Evolutionary conservation across 2,888 invertebrate species (phyloP), one percentile per base, ranked within the genome.

Genomic region (Nyleta sp.): DNA sequence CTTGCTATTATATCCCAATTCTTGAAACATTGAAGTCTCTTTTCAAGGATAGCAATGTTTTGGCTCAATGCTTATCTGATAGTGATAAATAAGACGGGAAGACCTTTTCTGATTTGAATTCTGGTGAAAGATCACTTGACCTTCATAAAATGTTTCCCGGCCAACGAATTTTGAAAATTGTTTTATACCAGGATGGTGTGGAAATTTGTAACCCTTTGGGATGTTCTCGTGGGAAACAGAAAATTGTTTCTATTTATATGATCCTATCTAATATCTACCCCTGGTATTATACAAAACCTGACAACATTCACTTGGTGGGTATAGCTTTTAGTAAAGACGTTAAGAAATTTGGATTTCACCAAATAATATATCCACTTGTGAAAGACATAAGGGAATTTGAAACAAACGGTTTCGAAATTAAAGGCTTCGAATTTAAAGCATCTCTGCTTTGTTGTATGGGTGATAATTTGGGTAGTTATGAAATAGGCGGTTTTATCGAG

Each of bases 401-500:
- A 46, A 46, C 24, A 5, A 52, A 42, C 2, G 75, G 80, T n/a
- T 35, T 60, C 15, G 33, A 46, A 46, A 35, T 60, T 10, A 46
- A 24, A 46, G 33, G 60, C 1, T 5, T 31, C 17, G 8, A 33
- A 13, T 60, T 60, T 20, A 46, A 60, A 35, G 33, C 46, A 1
- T 2, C 20, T 33, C 31, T 60, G 2, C 60, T 60, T 31, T 60
- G 46, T 46, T 60, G 46, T 17, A 31, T 17, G n/a, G 52, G 48
- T 10, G 62, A 62, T 22, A 72, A 62, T 22, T 64, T 64, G n/a
- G 73, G 73, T 0, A 57, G n/a, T n/a, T 38, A 59, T 18, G 73
- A 73, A 57, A 60, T 73, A n/a, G 67, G 67, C 38, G 83, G 82
- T 7, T 84, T 81, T 67, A 31, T 74, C 6, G 76, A 83, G 31